A percentile compares a stretch with the other conserved stretches of the same genome.
phyloP scores from a whole-genome alignment of 1,140 invertebrate species.

The Mylabris phalerata region DNA sequence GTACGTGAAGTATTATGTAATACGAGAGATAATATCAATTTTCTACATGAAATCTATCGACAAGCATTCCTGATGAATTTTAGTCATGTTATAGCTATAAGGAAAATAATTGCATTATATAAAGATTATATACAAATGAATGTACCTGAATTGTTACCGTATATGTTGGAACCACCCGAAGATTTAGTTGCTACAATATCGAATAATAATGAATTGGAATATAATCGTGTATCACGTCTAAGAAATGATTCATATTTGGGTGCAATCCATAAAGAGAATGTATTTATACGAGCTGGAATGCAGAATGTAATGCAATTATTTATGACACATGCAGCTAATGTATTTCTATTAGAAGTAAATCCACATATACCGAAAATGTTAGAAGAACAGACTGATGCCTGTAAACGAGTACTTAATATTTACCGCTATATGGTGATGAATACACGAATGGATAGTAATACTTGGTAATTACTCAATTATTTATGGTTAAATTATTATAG shows the following conservation, averaged over 20 bases:
- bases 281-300: constrained; percentile 68
- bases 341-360: constrained; percentile 74
- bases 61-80: constrained; percentile 90
- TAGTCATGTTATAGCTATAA: constrained; percentile 76
- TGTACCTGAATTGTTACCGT: constrained; percentile 71
- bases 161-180: constrained; percentile 77
- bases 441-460: constrained; percentile 81
- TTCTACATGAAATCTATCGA: constrained; percentile 89
- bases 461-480: constrained; percentile 58
- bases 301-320: constrained; percentile 89
- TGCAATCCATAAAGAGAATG: constrained; percentile 69
- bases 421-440: constrained; percentile 98
- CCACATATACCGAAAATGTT: constrained; percentile 51
- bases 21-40: constrained; percentile 86
- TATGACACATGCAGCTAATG: constrained; percentile 91
- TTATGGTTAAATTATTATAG: neutral
- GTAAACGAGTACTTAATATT: constrained; percentile 93
- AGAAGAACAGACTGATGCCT: constrained; percentile 93
- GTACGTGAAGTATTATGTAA: constrained; percentile 85
- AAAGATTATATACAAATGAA: constrained; percentile 93
- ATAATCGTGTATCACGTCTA: constrained; percentile 54
- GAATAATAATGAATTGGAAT: constrained; percentile 41
- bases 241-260: constrained; percentile 78
- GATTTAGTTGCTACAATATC: constrained; percentile 21
- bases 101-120: constrained; percentile 87